These are phyloP conservation scores for Timandra comae DNA, from an alignment of 2,888 invertebrate genomes.

Conservation along the genomic window DNA sequence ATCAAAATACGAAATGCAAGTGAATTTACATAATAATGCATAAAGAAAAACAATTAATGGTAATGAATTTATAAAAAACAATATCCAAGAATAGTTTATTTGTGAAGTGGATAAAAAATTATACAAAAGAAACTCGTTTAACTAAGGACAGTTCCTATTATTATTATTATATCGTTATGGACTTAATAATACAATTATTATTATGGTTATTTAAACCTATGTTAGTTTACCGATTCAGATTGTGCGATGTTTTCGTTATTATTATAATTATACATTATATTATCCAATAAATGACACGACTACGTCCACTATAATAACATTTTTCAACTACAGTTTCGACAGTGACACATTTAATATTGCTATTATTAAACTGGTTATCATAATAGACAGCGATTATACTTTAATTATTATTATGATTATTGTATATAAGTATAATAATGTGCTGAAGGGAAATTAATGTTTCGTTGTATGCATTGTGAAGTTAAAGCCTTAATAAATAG, in stretches of 20 bases:
- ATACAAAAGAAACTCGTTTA: too few relatives aligned
- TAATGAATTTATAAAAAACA: neutral
- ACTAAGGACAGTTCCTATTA: too few relatives aligned
- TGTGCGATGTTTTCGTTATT: constrained; percentile 67
- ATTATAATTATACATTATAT: constrained; percentile 42
- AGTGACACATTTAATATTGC: constrained; percentile 27
- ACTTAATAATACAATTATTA: constrained; percentile 44
- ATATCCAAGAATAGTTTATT: neutral
- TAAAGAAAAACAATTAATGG: neutral
- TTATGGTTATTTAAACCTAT: constrained; percentile 51
- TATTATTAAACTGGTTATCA: constrained; percentile 26
- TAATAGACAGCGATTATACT: constrained; percentile 72
- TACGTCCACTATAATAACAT: constrained; percentile 51
- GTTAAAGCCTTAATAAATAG: constrained; percentile 38
- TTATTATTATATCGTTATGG: constrained; percentile 11
- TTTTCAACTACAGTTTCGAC: constrained; percentile 36
- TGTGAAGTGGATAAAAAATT: too few relatives aligned
- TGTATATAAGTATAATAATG: constrained; percentile 39
- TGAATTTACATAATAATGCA: neutral
- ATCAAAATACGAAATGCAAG: constrained; percentile 2
- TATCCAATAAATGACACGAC: constrained; percentile 57
- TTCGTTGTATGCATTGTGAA: constrained; percentile 60
- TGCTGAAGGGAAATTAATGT: constrained; percentile 43
- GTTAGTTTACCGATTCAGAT: constrained; percentile 67
- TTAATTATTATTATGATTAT: constrained; percentile 41